Evolutionary conservation across 2,113 vertebrate genomes (phyloP).

Genomic region (Uria aalge): DNA sequence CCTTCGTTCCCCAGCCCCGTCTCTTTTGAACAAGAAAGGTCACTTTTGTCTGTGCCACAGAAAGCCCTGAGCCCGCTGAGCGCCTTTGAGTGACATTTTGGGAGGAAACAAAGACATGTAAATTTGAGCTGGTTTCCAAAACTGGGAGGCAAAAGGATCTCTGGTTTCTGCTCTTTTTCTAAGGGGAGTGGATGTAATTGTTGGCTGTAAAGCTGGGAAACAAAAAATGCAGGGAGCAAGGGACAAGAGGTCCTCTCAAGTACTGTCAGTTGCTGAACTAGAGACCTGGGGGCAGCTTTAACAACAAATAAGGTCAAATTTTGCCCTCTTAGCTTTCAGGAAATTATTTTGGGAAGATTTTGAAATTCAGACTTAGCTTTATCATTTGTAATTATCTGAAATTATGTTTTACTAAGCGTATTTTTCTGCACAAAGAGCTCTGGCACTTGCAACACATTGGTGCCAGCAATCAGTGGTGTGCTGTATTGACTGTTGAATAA

Average conservation of each 20-base stretch:
- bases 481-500: not conserved
- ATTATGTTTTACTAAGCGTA: fast-evolving
- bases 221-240: not conserved
- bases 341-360: not conserved
- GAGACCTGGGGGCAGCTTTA: not conserved
- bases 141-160: not conserved
- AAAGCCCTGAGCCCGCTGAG: not conserved
- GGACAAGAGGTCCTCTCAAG: not conserved
- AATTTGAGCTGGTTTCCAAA: not conserved
- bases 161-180: not conserved
- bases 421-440: not conserved
- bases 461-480: not conserved
- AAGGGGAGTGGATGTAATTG: not conserved
- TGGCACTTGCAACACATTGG: fast-evolving
- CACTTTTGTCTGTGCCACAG: not conserved
- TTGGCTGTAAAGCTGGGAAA: not conserved
- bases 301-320: not conserved
- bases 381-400: not conserved
- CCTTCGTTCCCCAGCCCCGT: not conserved
- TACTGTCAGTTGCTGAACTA: not conserved
- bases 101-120: not conserved
- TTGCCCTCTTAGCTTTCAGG: not conserved
- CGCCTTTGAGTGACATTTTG: not conserved
- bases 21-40: too few relatives aligned
- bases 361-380: not conserved